Evolutionary conservation across 2,113 vertebrate genomes (phyloP).

Genomic region (Etheostoma spectabile): DNA sequence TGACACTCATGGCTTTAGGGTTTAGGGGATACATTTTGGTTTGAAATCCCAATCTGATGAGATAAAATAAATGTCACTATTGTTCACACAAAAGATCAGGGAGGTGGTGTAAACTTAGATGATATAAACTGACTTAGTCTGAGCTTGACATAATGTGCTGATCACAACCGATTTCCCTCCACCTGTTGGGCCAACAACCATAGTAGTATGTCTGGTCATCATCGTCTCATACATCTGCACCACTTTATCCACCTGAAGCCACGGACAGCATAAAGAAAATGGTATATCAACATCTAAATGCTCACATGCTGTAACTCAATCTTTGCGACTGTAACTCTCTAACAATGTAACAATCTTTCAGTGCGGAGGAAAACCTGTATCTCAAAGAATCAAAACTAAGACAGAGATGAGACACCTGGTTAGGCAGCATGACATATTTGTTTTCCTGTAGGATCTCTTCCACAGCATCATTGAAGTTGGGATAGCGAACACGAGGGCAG

Average conservation of each 20-base stretch:
- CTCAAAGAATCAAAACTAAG: neutral
- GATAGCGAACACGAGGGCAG: conserved; percentile 94
- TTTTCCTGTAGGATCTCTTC: conserved; percentile 87
- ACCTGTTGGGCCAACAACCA: conserved; percentile 97
- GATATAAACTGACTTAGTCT: conserved; percentile 88
- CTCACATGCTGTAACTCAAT: neutral
- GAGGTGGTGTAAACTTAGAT: neutral
- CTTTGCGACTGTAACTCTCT: neutral
- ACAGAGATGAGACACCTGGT: conserved; percentile 85
- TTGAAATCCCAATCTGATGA: conserved; percentile 87
- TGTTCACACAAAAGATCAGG: neutral
- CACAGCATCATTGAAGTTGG: conserved; percentile 91
- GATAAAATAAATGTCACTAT: conserved; percentile 14
- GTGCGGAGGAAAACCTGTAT: neutral
- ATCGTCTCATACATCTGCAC: conserved; percentile 98
- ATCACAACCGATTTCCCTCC: conserved; percentile 98
- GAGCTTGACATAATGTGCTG: conserved; percentile 92
- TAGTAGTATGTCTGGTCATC: conserved; percentile 96
- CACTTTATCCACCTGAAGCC: conserved; percentile 94
- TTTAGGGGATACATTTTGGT: conserved; percentile 94
- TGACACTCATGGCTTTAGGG: conserved; percentile 96
- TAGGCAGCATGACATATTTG: conserved; percentile 86
- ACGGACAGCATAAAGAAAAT: conserved; percentile 6
- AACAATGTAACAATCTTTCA: neutral
- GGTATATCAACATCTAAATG: neutral